Evolutionary conservation across 1,140 invertebrate species (phyloP), one percentile per base, ranked within the genome.

Genomic region (Carposina sasakii): DNA sequence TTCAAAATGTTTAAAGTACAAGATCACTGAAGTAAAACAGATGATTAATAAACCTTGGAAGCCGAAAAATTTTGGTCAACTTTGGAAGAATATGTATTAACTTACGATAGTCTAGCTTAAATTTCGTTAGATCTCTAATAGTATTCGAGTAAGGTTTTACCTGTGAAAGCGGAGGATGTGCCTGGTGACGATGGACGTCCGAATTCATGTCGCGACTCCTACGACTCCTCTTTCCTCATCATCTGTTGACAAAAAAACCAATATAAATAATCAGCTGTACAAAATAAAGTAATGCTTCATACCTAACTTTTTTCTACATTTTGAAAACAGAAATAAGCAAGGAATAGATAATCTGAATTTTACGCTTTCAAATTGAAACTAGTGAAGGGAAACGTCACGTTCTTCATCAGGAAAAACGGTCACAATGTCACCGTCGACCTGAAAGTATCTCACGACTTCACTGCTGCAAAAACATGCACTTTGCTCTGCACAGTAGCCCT

Each of bases 121-220:
- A n/a, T n/a, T n/a, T n/a, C n/a, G n/a, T n/a, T n/a, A n/a, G n/a
- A n/a, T n/a, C 49, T 43, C 15, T 30, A 30, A 2, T 30, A 8
- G 28, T 13, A 30, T 10, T 13, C 12, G 12, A 8, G 12, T 30
- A 30, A 13, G 15, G 28, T 8, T 13, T 30, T 76, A 83, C 79
- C 79, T 83, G 79, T 55, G 71, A 70, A 37, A 83, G 64, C 62
- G 79, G 79, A 66, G 79, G 76, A 70, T 83, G 79, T 54, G 79
- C 76, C 67, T 83, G 79, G 46, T 83, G 79, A 54, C 79, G 79
- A 36, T 83, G 79, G 48, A 83, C 76, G 71, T 81, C 79, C 60
- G 79, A 83, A 69, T 83, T 83, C 79, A 83, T 83, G 53, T 64
- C 76, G 67, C 49, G 57, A 63, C 2, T 52, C 45, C 70, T 65